Evolutionary conservation across 2,797 vertebrate genomes (phyloP).

Genomic region (Catharus ustulatus): DNA sequence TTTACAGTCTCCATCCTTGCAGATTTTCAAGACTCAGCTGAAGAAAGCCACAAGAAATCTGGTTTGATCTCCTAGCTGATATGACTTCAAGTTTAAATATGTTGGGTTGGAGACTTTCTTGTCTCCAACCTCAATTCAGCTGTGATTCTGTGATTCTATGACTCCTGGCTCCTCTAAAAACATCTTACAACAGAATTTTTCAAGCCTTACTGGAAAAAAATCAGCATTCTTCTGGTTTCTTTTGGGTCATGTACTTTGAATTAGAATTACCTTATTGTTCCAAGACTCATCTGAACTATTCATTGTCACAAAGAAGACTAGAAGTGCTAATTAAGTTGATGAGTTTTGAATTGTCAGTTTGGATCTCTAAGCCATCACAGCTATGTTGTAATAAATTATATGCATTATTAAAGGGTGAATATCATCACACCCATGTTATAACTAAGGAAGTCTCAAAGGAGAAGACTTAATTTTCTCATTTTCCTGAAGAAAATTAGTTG

Average conservation of each 20-base stretch:
- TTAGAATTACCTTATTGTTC: conserved; percentile 20
- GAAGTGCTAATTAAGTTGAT: conserved; percentile 43
- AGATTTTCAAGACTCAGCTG: background rate
- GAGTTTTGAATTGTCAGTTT: background rate
- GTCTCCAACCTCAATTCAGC: background rate
- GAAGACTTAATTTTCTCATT: conserved; percentile 66
- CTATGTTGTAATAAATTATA: conserved; percentile 56
- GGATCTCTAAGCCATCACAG: background rate
- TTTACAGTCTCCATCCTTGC: background rate
- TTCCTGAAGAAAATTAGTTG: conserved; percentile 57
- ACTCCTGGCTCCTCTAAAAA: background rate
- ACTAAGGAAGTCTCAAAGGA: conserved; percentile 43
- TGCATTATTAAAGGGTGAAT: conserved; percentile 32
- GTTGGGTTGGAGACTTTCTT: background rate
- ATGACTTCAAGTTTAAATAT: background rate
- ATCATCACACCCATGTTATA: conserved; percentile 19
- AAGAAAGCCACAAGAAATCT: background rate
- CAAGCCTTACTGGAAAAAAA: background rate
- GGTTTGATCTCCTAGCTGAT: background rate
- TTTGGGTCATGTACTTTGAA: conserved; percentile 13
- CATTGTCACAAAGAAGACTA: background rate
- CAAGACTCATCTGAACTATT: background rate
- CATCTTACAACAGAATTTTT: background rate
- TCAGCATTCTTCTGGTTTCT: background rate
- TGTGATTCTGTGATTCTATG: background rate